Evolutionary conservation across 2,888 invertebrate genomes (phyloP).

Genomic region (Ormyrus rosae): DNA sequence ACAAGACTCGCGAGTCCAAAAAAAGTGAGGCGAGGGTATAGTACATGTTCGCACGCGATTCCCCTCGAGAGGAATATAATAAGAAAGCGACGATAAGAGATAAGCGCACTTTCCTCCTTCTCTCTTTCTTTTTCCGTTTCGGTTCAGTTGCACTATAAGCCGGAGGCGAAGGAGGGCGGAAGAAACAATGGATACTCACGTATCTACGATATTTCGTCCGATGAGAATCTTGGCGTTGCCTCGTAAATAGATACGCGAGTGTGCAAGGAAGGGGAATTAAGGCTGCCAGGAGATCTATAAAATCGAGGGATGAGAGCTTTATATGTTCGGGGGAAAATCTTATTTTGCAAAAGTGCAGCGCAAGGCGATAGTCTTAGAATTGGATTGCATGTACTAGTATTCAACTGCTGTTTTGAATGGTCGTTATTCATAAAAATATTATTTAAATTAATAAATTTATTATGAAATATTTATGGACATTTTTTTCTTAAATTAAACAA

Average conservation of each 20-base stretch:
- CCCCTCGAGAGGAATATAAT: slow-evolving; percentile 55
- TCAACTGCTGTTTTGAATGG: no score
- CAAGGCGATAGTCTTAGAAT: neutral
- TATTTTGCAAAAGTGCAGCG: neutral
- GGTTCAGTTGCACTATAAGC: neutral
- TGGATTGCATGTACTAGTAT: no score
- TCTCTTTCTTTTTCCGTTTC: slow-evolving; percentile 5
- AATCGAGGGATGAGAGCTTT: neutral
- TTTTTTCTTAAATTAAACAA: no score
- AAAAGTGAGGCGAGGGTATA: neutral
- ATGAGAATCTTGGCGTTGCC: slow-evolving; percentile 36
- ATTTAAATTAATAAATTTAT: no score
- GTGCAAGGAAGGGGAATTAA: neutral
- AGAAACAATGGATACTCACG: slow-evolving; percentile 28
- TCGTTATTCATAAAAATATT: no score
- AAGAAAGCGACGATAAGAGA: slow-evolving; percentile 51
- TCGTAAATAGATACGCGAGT: slow-evolving; percentile 10
- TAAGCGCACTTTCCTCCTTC: slow-evolving; percentile 20
- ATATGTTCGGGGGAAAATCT: neutral
- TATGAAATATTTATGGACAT: no score
- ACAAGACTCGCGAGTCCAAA: slow-evolving; percentile 28
- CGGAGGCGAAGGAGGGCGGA: neutral
- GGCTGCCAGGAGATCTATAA: neutral
- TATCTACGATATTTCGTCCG: slow-evolving; percentile 37
- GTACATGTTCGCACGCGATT: slow-evolving; percentile 56